Evolutionary conservation across 1,140 invertebrate genomes (phyloP).

Genomic region (Apis dorsata): DNA sequence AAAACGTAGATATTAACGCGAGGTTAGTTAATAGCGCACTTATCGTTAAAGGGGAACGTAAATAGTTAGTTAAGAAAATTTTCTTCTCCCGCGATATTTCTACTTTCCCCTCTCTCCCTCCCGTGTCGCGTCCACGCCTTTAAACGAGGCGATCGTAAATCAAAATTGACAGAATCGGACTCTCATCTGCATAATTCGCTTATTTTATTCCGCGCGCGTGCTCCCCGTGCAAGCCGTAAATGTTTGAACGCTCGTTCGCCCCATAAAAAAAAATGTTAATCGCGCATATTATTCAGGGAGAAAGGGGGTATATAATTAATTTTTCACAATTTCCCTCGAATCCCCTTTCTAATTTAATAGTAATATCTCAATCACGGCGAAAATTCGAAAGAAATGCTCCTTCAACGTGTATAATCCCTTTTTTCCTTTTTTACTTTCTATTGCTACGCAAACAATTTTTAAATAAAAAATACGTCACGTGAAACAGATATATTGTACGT

Average conservation of each 20-base stretch:
- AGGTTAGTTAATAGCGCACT: slow-evolving; percentile 72
- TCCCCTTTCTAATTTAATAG: no score
- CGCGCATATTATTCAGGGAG: neutral
- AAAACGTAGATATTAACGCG: slow-evolving; percentile 71
- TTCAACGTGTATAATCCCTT: no score
- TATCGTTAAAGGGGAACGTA: slow-evolving; percentile 63
- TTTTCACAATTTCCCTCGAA: neutral
- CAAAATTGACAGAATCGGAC: slow-evolving; percentile 65
- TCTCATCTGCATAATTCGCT: slow-evolving; percentile 62
- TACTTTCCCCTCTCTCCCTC: neutral
- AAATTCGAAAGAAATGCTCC: no score
- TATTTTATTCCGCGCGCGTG: slow-evolving; percentile 60
- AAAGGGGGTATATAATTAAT: neutral
- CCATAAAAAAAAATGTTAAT: slow-evolving; percentile 55
- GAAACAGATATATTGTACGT: no score
- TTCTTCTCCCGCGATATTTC: neutral
- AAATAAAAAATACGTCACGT: no score
- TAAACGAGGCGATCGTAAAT: slow-evolving; percentile 48
- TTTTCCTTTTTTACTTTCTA: no score
- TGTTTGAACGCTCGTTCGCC: slow-evolving; percentile 19
- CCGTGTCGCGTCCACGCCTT: neutral
- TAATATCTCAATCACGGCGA: slow-evolving; percentile 3
- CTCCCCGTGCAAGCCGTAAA: slow-evolving; percentile 21
- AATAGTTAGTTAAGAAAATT: slow-evolving; percentile 50
- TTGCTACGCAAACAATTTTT: no score